Conservation (phyloP, 2,113 vertebrate genomes). For the Ophthalmolycus amberensis region DNA sequence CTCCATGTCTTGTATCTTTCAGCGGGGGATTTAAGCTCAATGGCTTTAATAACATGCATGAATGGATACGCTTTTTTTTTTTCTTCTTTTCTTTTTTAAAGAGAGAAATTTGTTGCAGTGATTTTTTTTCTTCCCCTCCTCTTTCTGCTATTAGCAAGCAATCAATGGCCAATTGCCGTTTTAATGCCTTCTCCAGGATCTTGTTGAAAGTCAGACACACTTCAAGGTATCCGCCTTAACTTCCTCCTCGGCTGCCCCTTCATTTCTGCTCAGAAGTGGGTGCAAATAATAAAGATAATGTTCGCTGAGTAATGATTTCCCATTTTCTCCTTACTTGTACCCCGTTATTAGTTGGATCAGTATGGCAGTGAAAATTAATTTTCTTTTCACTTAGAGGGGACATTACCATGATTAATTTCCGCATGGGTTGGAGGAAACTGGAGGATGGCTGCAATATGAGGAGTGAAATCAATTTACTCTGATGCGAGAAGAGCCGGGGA, state of each 20-base stretch:
- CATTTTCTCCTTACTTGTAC: constrained; percentile 89
- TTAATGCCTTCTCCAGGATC: constrained; percentile 90
- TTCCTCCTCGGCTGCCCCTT: constrained; percentile 85
- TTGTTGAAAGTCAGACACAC: constrained; percentile 88
- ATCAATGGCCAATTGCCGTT: constrained; percentile 91
- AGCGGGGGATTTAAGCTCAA: constrained; percentile 87
- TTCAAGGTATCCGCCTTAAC: constrained; percentile 85
- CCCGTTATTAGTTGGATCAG: constrained; percentile 91
- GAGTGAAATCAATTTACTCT: constrained; percentile 89
- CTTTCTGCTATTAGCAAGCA: constrained; percentile 86
- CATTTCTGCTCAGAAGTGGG: constrained; percentile 88
- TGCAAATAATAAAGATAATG: constrained; percentile 93
- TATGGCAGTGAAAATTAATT: constrained; percentile 92
- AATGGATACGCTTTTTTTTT: constrained; percentile 84
- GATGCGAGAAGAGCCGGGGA: constrained; percentile 71
- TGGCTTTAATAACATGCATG: constrained; percentile 96
- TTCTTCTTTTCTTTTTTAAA: constrained; percentile 82
- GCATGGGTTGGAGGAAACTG: constrained; percentile 81
- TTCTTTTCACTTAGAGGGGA: constrained; percentile 92
- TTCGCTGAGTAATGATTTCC: constrained; percentile 94
- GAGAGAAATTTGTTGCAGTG: constrained; percentile 82
- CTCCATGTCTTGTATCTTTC: constrained; percentile 87
- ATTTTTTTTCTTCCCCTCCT: constrained; percentile 77
- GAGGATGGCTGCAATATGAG: constrained; percentile 85
- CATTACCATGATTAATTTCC: constrained; percentile 93